Evolutionary conservation across 1,140 invertebrate species (phyloP), one percentile per base, ranked within the genome.

Genomic region (Drosophila nigromelanica): DNA sequence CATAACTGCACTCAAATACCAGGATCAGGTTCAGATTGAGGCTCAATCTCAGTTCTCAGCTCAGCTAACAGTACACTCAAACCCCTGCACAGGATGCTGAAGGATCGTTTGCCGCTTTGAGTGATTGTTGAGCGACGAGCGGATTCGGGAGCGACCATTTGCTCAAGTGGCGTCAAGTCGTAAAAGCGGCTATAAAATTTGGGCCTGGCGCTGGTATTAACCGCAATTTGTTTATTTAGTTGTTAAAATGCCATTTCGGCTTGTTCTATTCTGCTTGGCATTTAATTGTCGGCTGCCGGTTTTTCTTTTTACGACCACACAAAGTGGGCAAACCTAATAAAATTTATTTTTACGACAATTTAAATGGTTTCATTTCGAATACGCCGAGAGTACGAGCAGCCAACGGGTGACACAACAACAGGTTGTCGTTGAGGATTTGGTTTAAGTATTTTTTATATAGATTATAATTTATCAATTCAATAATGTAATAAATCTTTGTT

Each of bases 171-270:
- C 90, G 90, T 80, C 87, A 91, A 90, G 90, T 91, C 90, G 83
- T 91, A 91, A 91, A 91, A 91, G 78, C 14, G 70, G 69, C 73
- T 73, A 90, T 91, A 91, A 91, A 72, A 67, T 67, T 73, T 78
- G 50, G 66, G 76, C 60, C 78, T 54, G 52, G 43, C 30, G 74
- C 74, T 72, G 70, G 78, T 85, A 89, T 83, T 89, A 89, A 80
- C 83, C 83, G 77, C 83, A 89, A 89, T 89, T 89, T 89, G 83
- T 89, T 89, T 89, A 89, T 89, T 69, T 89, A 83, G 83, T 89
- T 87, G 83, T 87, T 89, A 89, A 87, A 89, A 89, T 89, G 79
- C 64, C 83, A 82, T 87, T 86, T 80, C 48, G 59, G 66, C 83
- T 87, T 87, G 83, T 89, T 86, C 59, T 73, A 67, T 64, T 52